A percentile compares a stretch with the other conserved stretches of the same genome.
phyloP scores from a whole-genome alignment of 2,113 vertebrate species.

The Nibea coibor region DNA sequence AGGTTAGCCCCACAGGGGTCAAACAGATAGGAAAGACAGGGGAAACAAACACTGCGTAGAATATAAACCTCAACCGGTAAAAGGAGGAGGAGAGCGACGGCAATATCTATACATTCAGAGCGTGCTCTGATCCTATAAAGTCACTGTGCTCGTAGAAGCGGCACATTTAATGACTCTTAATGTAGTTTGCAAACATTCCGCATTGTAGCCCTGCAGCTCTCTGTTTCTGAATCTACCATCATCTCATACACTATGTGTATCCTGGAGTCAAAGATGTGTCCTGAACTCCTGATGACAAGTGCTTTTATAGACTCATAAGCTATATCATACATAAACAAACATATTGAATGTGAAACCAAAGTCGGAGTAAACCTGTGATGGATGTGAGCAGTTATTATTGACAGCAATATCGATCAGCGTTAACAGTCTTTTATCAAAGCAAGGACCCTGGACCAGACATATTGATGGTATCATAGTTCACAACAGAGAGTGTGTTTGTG shows the following conservation, averaged over 20 bases:
- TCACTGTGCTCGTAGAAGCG: slow-evolving; percentile 58
- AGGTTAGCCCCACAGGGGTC: slow-evolving; percentile 69
- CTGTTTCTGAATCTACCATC: slow-evolving; percentile 51
- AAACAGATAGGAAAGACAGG: slow-evolving; percentile 61
- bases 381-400: slow-evolving; percentile 10
- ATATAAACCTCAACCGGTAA: slow-evolving; percentile 23
- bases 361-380: slow-evolving; percentile 36
- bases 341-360: slow-evolving; percentile 68
- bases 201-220: slow-evolving; percentile 53
- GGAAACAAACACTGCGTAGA: slow-evolving; percentile 56
- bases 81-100: slow-evolving; percentile 4
- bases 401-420: slow-evolving; percentile 51
- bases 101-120: slow-evolving; percentile 29
- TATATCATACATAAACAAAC: slow-evolving; percentile 54
- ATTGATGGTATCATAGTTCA: slow-evolving; percentile 55
- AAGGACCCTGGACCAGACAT: slow-evolving; percentile 37
- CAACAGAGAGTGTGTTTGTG: not conserved
- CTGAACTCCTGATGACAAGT: slow-evolving; percentile 61
- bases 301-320: slow-evolving; percentile 68
- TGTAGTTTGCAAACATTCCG: slow-evolving; percentile 71
- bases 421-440: slow-evolving; percentile 37
- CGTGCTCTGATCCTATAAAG: slow-evolving; percentile 54
- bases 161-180: slow-evolving; percentile 53
- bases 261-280: slow-evolving; percentile 44
- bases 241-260: slow-evolving; percentile 65